Conservation (phyloP, 2,888 invertebrate genomes). For the Parascotia fuliginaria region DNA sequence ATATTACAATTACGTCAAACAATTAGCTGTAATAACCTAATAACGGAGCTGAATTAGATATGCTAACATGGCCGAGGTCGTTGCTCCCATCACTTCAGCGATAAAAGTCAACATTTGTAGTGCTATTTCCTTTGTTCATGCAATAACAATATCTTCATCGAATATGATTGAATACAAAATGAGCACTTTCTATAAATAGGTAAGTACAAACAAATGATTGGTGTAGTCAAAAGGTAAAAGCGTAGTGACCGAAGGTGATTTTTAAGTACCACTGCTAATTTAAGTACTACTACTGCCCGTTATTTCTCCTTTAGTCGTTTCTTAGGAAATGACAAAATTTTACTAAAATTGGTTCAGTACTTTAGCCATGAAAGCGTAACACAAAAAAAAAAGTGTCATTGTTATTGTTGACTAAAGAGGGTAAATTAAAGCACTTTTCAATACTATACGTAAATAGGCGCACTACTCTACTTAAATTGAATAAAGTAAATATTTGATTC, state of each 20-base stretch:
- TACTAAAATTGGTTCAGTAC: no score
- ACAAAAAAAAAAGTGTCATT: no score
- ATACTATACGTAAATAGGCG: not conserved
- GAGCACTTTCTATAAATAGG: constrained; percentile 13
- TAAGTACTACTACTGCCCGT: no score
- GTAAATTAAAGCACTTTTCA: no score
- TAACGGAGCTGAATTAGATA: no score
- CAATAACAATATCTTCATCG: constrained; percentile 43
- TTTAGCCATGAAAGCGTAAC: no score
- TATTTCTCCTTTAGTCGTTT: no score
- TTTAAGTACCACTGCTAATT: no score
- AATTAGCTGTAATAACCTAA: no score
- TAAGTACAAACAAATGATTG: not conserved
- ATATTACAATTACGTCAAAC: constrained; percentile 19
- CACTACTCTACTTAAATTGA: not conserved
- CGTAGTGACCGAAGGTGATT: no score
- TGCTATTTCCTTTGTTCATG: constrained; percentile 61
- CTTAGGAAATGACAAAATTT: no score
- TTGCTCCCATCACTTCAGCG: constrained; percentile 53
- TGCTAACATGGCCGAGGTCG: constrained; percentile 46
- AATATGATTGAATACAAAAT: constrained; percentile 24
- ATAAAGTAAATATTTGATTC: not conserved
- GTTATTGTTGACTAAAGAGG: no score
- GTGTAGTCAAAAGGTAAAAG: not conserved
- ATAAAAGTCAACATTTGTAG: constrained; percentile 59